Evolutionary conservation across 2,888 invertebrate genomes (phyloP), one percentile per base, ranked within the genome.

Genomic region (Pasiphila rectangulata): DNA sequence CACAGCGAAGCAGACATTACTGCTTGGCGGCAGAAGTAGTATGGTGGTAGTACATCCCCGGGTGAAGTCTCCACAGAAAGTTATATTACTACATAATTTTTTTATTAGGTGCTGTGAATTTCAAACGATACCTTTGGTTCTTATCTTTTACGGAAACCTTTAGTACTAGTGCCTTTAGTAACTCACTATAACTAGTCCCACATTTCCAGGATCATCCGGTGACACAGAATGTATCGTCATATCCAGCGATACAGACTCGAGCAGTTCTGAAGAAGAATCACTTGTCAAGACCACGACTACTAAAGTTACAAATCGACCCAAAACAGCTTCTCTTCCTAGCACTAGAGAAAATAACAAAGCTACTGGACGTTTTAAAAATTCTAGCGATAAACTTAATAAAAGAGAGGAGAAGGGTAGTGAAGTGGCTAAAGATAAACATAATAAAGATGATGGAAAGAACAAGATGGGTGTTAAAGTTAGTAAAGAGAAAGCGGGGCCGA

Each of bases 201-300:
- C 4, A 15, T 30, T 67, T 68, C 1, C 46, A 83, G 82, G 72
- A 1, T 78, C 79, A 20, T 79, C 83, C 0, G 71, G 54, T 4
- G 79, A 79, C 10, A 79, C 83, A 0, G 75, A 72, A 21, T 74
- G 78, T 0, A 70, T 78, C 24, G 52, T 67, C 9, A 62, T 72
- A 49, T 57, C 62, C 17, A 75, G 70, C 40, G 73, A 70, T 13
- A 75, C 69, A 39, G 73, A 70, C 9, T 53, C 57, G 1, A 60
- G 63, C 4, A 65, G 69, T 24, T 61, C 69, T 4, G 70, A 50
- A 46, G 57, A 30, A 29, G 38, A 27, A 38, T 54, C 42, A 10
- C 21, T 16, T 49, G 48, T 43, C 38, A 29, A 37, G 17, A 39
- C 39, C 21, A 41, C 32, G 3, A 30, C 12, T 4, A 39, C 35